Evolutionary conservation across 2,888 invertebrate genomes (phyloP).

Genomic region (Cecidostiba fungosa): DNA sequence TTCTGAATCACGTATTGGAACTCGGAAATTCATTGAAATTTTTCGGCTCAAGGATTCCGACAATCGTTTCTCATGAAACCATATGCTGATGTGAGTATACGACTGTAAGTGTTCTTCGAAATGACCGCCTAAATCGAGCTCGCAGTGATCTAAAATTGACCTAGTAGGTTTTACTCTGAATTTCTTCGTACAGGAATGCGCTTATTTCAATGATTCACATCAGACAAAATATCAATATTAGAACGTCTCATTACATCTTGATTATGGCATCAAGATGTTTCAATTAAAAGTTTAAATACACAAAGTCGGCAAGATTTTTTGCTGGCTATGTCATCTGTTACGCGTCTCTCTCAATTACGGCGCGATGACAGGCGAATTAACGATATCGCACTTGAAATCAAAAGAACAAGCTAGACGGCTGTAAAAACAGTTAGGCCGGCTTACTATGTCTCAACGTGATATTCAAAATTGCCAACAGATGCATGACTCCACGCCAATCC

Average conservation of each 20-base stretch:
- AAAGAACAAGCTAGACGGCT: conserved; percentile 22
- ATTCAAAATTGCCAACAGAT: conserved; percentile 48
- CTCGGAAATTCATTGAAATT: background rate
- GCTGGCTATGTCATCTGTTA: background rate
- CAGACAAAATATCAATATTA: background rate
- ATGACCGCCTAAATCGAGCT: background rate
- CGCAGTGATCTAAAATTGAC: conserved; percentile 22
- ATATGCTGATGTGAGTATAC: background rate
- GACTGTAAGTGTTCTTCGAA: conserved; percentile 2
- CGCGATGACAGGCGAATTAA: conserved; percentile 38
- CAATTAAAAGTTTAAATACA: conserved; percentile 3
- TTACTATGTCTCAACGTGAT: background rate
- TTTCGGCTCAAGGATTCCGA: background rate
- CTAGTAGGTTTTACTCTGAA: background rate
- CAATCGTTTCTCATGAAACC: background rate
- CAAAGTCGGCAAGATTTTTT: background rate
- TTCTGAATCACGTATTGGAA: background rate
- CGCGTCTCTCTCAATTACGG: conserved; percentile 14
- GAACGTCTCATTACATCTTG: background rate
- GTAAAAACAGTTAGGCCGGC: conserved; percentile 8
- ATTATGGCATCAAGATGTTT: background rate
- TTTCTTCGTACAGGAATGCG: background rate
- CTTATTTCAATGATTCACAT: background rate
- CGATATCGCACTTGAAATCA: conserved; percentile 32
- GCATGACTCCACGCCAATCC: background rate